Base-by-base conservation (phyloP, 2,113 vertebrate species). In the Tamias sibiricus region DNA sequence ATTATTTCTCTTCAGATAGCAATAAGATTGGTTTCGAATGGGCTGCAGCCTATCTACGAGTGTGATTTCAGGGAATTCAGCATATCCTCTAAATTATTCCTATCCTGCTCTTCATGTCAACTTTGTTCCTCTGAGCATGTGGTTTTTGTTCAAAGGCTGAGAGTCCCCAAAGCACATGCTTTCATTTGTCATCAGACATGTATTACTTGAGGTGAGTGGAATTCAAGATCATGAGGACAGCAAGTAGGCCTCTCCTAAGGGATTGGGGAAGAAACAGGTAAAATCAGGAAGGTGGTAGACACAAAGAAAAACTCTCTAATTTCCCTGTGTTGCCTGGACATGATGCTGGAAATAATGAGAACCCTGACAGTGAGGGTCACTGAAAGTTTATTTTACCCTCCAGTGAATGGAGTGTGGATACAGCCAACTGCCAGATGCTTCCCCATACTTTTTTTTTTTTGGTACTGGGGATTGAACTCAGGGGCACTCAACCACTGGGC, bases 1-100 rank as follows among this genome's bases (percentile, higher is more conserved):
- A 68, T 54, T 52, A 42, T 92, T 93, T 91, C 83, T 88, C 57
- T 93, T 77, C 79, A 68, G 59, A 90, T 4, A 68, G 69, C 42
- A 77, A 57, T 64, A 59, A 57, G 32, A 76, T 69, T 37, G 2
- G 8, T 66, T 84, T 64, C 47, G 75, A 82, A 87, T 49, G 71
- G 71, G 62, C 47, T 32, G 30, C 47, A 35, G 69, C 40, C 49
- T 54, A 14, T 75, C 75, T 71, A 4, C 12, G 69, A 82, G 68
- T 12, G 4, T 90, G 71, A 26, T 72, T 69, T 89, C 49, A 19
- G 82, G 83, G 40, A 89, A 89, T 69, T 72, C 35, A 44, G 68
- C n/a, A 0, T 37, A 22, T 62, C 52, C 69, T 75, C 47, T 54
- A 69, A 57, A 30, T 64, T 32, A 54, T 96, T 93, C 52, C 54